These are phyloP conservation scores for Sebastiscus albofasciatus DNA, from an alignment of 2,797 vertebrate genomes.

Conservation along the genomic window DNA sequence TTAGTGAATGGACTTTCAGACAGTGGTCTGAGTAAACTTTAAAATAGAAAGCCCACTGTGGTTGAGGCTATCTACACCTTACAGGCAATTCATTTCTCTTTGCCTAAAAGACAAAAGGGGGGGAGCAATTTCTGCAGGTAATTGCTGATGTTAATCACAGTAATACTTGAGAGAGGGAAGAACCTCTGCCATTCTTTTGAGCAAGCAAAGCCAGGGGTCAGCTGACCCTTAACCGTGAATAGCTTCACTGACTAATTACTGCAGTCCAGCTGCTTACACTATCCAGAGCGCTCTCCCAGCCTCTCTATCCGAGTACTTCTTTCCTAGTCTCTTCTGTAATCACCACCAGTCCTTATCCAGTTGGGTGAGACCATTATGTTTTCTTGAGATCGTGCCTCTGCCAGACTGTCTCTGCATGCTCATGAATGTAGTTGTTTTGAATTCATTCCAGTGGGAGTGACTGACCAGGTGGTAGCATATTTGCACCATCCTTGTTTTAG, in stretches of 20 bases:
- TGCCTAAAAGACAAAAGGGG: conserved; percentile 10
- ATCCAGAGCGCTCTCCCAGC: conserved; percentile 29
- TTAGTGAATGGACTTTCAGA: not conserved
- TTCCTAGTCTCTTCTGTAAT: conserved; percentile 49
- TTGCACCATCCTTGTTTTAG: not conserved
- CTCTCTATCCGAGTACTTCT: conserved; percentile 27
- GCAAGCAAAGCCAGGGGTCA: conserved; percentile 63
- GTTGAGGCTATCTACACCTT: not conserved
- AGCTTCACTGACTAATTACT: conserved; percentile 74
- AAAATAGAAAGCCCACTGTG: not conserved
- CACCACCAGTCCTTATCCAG: conserved; percentile 39
- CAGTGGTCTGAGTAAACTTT: not conserved
- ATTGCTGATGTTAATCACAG: conserved; percentile 78
- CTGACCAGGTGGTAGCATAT: conserved; percentile 18
- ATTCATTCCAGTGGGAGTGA: not conserved
- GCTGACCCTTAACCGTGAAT: conserved; percentile 57
- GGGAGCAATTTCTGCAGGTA: conserved; percentile 55
- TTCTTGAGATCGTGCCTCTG: conserved; percentile 5
- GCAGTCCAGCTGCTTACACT: conserved; percentile 63
- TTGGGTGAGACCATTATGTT: conserved; percentile 25
- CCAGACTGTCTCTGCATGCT: conserved; percentile 7
- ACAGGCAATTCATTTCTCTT: conserved; percentile 12
- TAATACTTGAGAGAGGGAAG: conserved; percentile 56
- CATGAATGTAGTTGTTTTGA: conserved; percentile 18
- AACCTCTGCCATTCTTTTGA: conserved; percentile 54